Conservation (phyloP, 1,140 invertebrate species). For the Formica selysi region DNA sequence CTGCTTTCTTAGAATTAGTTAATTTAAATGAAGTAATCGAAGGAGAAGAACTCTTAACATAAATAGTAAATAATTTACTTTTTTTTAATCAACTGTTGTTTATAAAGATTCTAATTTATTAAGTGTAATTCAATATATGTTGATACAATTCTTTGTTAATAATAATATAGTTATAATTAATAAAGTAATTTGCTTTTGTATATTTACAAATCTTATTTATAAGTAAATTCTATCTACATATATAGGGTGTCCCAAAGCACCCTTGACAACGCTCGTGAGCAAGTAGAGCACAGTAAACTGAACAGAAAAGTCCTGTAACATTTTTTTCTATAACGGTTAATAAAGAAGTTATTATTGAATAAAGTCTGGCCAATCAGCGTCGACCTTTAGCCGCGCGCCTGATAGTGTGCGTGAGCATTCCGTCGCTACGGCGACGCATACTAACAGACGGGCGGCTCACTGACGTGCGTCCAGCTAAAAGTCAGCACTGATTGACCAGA, state of each 20-base stretch:
- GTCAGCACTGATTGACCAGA: too few species aligned
- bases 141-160: conserved; percentile 47
- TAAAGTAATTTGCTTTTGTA: conserved; percentile 39
- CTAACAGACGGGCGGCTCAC: too few species aligned
- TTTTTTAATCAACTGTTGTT: conserved; percentile 15
- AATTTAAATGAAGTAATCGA: conserved; percentile 97
- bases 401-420: too few species aligned
- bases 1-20: conserved; percentile 94
- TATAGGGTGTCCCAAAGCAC: background rate
- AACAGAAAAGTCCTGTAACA: too few species aligned
- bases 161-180: background rate
- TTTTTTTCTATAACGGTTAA: too few species aligned
- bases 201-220: conserved; percentile 49
- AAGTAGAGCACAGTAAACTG: too few species aligned
- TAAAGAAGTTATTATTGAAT: too few species aligned
- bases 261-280: too few species aligned
- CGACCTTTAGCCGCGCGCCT: too few species aligned
- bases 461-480: too few species aligned
- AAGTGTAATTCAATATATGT: conserved; percentile 57
- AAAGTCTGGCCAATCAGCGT: too few species aligned
- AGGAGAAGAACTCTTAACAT: conserved; percentile 92
- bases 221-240: conserved; percentile 39
- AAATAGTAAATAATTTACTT: conserved; percentile 50
- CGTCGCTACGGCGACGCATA: too few species aligned
- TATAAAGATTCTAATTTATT: conserved; percentile 51